These are phyloP conservation scores for Drosophila sp. DNA, from an alignment of 1,140 invertebrate species.

Conservation along the genomic window DNA sequence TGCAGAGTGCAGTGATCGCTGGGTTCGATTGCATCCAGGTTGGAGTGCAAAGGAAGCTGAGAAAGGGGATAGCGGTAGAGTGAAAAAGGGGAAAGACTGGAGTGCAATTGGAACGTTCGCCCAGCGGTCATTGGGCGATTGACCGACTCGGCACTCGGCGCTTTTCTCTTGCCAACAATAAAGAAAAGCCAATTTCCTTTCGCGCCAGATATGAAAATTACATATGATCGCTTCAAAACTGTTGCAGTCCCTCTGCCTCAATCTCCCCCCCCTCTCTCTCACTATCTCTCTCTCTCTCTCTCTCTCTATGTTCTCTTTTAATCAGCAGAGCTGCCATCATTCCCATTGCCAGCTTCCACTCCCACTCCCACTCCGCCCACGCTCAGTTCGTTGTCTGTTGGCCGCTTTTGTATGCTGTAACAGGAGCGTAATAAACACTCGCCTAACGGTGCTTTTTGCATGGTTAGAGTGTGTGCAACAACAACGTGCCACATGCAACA, in stretches of 20 bases:
- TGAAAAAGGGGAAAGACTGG: background rate
- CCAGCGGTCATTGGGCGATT: slow-evolving; percentile 57
- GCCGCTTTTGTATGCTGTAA: slow-evolving; percentile 77
- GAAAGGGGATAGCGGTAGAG: background rate
- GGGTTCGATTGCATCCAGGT: slow-evolving; percentile 39
- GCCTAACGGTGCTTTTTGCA: slow-evolving; percentile 73
- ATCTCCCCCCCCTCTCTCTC: background rate
- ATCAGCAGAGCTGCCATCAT: too few relatives aligned
- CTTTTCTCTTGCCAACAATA: slow-evolving; percentile 41
- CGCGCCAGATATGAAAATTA: slow-evolving; percentile 57
- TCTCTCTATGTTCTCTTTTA: too few relatives aligned
- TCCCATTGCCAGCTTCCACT: too few relatives aligned
- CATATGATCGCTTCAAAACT: slow-evolving; percentile 38
- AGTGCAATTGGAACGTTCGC: slow-evolving; percentile 53
- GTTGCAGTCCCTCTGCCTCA: background rate
- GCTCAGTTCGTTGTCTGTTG: slow-evolving; percentile 26
- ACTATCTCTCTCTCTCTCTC: background rate
- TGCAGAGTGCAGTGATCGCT: slow-evolving; percentile 48
- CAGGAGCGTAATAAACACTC: slow-evolving; percentile 80
- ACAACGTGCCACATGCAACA: slow-evolving; percentile 47
- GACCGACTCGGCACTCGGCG: slow-evolving; percentile 42
- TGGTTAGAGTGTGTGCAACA: slow-evolving; percentile 56
- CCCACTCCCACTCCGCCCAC: background rate
- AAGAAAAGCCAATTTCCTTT: slow-evolving; percentile 57
- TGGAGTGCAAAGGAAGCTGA: slow-evolving; percentile 1